phyloP scores from a whole-genome alignment of 1,140 invertebrate species.

The Drosophila malerkotliana region DNA sequence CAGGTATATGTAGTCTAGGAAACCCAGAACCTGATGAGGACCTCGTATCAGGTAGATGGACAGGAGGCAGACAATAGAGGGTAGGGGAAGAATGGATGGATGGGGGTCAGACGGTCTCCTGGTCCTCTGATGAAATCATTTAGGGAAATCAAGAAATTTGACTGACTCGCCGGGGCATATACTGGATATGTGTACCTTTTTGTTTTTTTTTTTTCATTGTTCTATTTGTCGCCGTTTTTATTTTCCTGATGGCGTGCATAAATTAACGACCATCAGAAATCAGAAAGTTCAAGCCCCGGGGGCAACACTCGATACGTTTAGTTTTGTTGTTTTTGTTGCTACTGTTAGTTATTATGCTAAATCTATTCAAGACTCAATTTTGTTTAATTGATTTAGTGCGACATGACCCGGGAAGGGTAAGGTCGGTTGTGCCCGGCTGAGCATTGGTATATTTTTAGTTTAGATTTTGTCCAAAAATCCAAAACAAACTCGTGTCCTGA shows the following conservation, averaged over 20 bases:
- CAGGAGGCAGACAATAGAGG: conserved; percentile 15
- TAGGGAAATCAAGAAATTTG: conserved; percentile 66
- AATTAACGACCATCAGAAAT: conserved; percentile 52
- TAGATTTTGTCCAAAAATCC: neutral
- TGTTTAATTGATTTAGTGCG: conserved; percentile 72
- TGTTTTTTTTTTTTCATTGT: neutral
- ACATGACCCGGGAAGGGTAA: conserved; percentile 47
- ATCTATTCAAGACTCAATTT: conserved; percentile 53
- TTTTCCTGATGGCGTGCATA: conserved; percentile 57
- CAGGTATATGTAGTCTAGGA: conserved; percentile 13
- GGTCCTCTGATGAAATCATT: conserved; percentile 71
- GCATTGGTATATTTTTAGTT: conserved; percentile 34
- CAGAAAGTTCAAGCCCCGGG: conserved; percentile 8
- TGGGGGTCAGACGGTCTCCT: conserved; percentile 15
- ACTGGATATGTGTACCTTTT: conserved; percentile 14
- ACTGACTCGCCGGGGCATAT: neutral
- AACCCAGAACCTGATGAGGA: conserved; percentile 35
- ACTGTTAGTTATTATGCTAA: conserved; percentile 32
- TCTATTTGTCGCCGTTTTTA: conserved; percentile 1
- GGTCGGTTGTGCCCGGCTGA: no score
- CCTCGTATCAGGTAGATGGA: conserved; percentile 35
- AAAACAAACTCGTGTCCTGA: neutral
- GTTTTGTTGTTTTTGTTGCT: neutral
- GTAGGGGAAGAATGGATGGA: neutral
- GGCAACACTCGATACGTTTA: conserved; percentile 19